Evolutionary conservation across 2,888 invertebrate genomes (phyloP).

Genomic region (Fabriciana adippe): DNA sequence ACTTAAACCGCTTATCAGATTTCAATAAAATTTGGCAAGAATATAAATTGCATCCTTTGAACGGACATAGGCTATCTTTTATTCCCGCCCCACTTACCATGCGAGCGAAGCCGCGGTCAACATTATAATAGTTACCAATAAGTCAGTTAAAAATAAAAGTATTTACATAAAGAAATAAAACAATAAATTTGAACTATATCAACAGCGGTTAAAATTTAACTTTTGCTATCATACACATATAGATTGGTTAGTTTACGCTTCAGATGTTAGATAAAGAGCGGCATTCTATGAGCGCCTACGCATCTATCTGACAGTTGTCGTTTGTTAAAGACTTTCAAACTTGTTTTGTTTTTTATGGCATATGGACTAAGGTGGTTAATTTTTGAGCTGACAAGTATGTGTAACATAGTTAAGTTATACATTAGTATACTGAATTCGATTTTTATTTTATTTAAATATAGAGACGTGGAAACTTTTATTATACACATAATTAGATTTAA

Average conservation of each 20-base stretch:
- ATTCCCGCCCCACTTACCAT: no score
- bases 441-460: not conserved
- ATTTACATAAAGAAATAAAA: not conserved
- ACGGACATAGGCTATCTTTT: no score
- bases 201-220: slow-evolving; percentile 30
- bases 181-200: slow-evolving; percentile 11
- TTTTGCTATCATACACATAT: slow-evolving; percentile 39
- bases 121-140: no score
- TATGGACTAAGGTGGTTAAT: slow-evolving; percentile 30
- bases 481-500: no score
- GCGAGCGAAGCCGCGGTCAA: no score
- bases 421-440: slow-evolving; percentile 2
- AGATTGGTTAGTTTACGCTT: slow-evolving; percentile 44
- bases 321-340: slow-evolving; percentile 53
- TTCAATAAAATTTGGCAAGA: no score
- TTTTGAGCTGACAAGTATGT: slow-evolving; percentile 36
- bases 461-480: no score
- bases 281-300: slow-evolving; percentile 65
- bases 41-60: no score
- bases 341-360: slow-evolving; percentile 49
- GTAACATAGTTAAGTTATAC: slow-evolving; percentile 14
- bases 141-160: not conserved
- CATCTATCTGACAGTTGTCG: slow-evolving; percentile 61
- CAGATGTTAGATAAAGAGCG: slow-evolving; percentile 49
- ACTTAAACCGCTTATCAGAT: no score